Percentiles rank a stretch among this genome's conserved stretches.
phyloP scores from a whole-genome alignment of 1,140 invertebrate genomes.

The Sitobion miscanthi region DNA sequence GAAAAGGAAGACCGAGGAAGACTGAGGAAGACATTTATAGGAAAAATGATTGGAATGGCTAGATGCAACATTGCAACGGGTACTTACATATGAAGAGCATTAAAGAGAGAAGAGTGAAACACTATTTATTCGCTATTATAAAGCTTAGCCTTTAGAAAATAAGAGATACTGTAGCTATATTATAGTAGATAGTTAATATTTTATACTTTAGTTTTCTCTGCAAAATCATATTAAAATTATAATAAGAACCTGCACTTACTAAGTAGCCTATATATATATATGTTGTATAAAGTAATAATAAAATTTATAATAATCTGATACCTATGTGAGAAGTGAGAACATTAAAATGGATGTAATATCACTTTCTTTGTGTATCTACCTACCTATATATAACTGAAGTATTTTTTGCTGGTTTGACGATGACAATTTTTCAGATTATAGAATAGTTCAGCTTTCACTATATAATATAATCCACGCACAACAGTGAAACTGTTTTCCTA shows the following conservation, averaged over 20 bases:
- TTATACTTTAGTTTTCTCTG: not conserved
- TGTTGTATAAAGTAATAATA: not conserved
- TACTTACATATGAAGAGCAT: too few species aligned
- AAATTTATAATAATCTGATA: not conserved
- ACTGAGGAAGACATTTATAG: too few species aligned
- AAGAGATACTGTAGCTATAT: too few species aligned
- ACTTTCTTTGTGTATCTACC: constrained; percentile 23
- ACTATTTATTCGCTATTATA: too few species aligned
- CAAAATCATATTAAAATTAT: not conserved
- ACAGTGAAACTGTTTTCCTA: constrained; percentile 30
- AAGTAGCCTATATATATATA: not conserved
- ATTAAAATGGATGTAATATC: constrained; percentile 16
- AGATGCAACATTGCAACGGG: too few species aligned
- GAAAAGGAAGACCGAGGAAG: too few species aligned
- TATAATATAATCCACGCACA: not conserved
- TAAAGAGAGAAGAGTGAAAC: too few species aligned
- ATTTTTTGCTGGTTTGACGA: constrained; percentile 11
- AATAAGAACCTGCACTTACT: not conserved
- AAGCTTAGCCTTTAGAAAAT: too few species aligned
- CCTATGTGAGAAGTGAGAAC: not conserved
- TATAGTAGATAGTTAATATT: not conserved
- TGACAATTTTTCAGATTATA: constrained; percentile 48
- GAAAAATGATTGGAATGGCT: too few species aligned
- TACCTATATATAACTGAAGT: not conserved
- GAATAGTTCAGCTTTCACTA: constrained; percentile 48